Base-by-base conservation (phyloP, 2,888 invertebrate species). In the Synergus japonicus region DNA sequence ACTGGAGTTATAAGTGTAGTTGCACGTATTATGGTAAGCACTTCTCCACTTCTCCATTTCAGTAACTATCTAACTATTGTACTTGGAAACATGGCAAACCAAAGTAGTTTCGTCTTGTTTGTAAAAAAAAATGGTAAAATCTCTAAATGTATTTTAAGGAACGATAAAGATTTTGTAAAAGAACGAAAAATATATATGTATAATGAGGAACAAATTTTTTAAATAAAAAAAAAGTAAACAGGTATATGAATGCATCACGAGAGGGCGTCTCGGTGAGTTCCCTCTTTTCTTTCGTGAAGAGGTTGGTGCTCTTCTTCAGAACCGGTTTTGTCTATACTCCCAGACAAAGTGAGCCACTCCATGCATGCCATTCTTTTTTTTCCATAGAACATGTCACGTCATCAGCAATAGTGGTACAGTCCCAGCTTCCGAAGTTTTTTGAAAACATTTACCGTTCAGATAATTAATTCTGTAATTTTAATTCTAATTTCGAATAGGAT, bases 301-400 rank as follows among this genome's bases (percentile, higher is more conserved):
- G 69, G 69, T 73, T 54, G 69, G 73, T 73, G 37, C 54, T 58
- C 49, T 58, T 73, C 73, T 58, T 73, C 37, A 73, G n/a, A 73
- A 73, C 73, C 73, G 73, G 73, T 73, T 73, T 73, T 73, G 49
- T 73, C 73, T 73, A 73, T 58, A 73, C 29, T 22, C 29, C 12
- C 73, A 54, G 73, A 73, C 73, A 73, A 73, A 69, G 69, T 69
- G 49, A 69, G 69, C 73, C 73, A 73, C 73, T 73, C 73, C 73
- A 73, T 54, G 54, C 73, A 73, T 73, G 73, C 73, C 73, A 73
- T 73, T 73, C 73, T 49, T 73, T 73, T 73, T 37, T 49, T 49
- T 41, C 13, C 22, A 37, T 22, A 54, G 54, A 54, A 58, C 54
- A 73, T 73, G 73, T 73, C 73, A 73, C 54, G 73, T 73, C 73